Conservation (phyloP, 1,140 invertebrate genomes). For the Apis cerana region DNA sequence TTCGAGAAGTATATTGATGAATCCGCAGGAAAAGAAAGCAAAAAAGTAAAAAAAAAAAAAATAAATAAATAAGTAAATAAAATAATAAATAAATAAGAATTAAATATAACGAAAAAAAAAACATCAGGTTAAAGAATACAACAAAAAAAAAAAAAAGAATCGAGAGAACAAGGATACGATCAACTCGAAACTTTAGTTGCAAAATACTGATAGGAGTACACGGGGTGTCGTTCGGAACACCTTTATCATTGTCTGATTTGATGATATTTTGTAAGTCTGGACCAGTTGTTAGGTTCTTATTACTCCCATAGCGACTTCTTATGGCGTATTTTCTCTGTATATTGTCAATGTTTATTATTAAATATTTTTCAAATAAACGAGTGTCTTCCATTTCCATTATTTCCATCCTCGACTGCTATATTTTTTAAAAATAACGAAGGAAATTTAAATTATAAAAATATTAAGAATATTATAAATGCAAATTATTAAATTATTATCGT, state of each 20-base stretch:
- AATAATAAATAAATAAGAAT: not conserved
- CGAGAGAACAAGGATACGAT: slow-evolving; percentile 57
- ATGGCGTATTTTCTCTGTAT: slow-evolving; percentile 81
- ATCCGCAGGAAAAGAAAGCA: slow-evolving; percentile 1
- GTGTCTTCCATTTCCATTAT: not conserved
- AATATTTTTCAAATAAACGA: slow-evolving; percentile 80
- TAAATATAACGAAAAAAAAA: not conserved
- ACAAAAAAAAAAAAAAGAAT: slow-evolving; percentile 32
- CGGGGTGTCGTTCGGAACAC: slow-evolving; percentile 69
- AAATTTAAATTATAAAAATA: too few species aligned
- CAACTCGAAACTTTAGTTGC: slow-evolving; percentile 70
- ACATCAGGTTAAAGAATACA: slow-evolving; percentile 19
- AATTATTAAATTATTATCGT: too few species aligned
- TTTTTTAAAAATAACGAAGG: not conserved
- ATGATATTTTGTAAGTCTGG: slow-evolving; percentile 80
- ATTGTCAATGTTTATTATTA: slow-evolving; percentile 82
- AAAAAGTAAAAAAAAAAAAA: not conserved
- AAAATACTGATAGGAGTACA: slow-evolving; percentile 68
- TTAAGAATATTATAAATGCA: too few species aligned
- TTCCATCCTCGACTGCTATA: not conserved
- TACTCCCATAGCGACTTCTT: slow-evolving; percentile 79
- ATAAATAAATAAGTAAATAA: not conserved
- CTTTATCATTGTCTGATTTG: slow-evolving; percentile 78
- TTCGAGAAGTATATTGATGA: not conserved
- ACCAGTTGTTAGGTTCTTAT: slow-evolving; percentile 80